phyloP scores from a whole-genome alignment of 2,113 vertebrate species.

The Oxyura jamaicensis region DNA sequence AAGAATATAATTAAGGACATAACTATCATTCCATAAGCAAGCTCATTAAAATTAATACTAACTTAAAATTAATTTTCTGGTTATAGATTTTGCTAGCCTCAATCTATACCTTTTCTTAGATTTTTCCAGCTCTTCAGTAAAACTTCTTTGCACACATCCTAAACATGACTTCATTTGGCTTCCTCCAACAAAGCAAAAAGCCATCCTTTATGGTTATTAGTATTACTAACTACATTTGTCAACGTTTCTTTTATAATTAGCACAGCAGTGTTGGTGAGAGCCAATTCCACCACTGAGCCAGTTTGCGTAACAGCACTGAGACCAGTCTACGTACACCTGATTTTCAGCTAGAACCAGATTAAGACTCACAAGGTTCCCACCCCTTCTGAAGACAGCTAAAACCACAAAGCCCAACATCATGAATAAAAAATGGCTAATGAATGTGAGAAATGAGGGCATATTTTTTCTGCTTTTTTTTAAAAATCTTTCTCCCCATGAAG shows the following conservation, averaged over 20 bases:
- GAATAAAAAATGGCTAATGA: not conserved
- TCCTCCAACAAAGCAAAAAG: not conserved
- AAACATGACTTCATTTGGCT: rapidly evolving
- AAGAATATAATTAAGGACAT: not conserved
- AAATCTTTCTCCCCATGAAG: not conserved
- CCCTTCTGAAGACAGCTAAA: not conserved
- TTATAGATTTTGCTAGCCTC: not conserved
- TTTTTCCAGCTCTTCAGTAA: not conserved
- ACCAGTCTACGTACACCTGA: rapidly evolving
- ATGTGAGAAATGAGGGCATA: not conserved
- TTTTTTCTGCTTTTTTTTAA: not conserved
- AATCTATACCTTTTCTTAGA: not conserved
- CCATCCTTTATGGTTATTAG: not conserved
- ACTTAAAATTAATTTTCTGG: not conserved
- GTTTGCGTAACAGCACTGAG: not conserved
- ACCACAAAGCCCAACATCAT: not conserved
- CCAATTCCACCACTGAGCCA: not conserved
- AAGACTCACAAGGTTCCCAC: not conserved
- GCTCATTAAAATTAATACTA: not conserved
- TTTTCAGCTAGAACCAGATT: not conserved
- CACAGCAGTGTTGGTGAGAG: rapidly evolving
- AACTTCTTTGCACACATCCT: not conserved
- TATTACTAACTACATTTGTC: not conserved
- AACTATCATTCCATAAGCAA: not conserved
- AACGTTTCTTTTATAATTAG: not conserved